Conservation (phyloP, 2,797 vertebrate genomes). For the Agapornis canus region DNA sequence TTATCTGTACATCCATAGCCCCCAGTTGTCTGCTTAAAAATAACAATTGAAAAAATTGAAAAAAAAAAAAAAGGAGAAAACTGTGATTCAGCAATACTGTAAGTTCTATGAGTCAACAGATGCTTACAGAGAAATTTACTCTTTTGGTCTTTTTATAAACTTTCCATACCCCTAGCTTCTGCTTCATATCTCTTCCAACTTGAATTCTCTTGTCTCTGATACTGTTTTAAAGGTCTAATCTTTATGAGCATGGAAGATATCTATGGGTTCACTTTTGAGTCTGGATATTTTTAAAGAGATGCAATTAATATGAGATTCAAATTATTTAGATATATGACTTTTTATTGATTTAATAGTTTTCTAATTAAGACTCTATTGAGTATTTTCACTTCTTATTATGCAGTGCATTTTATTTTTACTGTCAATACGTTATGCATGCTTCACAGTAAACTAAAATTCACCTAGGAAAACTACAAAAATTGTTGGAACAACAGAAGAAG, state of each 20-base stretch:
- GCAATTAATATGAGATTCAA: neutral
- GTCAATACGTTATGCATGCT: neutral
- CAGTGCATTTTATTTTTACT: neutral
- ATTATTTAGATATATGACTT: neutral
- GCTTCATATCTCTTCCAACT: neutral
- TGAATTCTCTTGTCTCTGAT: neutral
- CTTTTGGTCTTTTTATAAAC: neutral
- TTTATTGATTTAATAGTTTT: neutral
- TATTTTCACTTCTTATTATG: neutral
- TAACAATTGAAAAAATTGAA: neutral
- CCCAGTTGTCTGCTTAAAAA: neutral
- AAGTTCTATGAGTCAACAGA: neutral
- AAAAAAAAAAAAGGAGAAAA: neutral
- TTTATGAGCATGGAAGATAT: neutral
- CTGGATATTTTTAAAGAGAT: neutral
- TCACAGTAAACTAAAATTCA: neutral
- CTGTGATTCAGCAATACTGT: neutral
- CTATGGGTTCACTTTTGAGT: neutral
- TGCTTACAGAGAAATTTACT: neutral
- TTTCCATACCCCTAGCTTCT: neutral
- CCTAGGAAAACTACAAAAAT: neutral
- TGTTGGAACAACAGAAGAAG: neutral
- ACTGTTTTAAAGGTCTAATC: neutral
- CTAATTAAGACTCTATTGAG: neutral
- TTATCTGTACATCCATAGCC: neutral